Evolutionary conservation across 2,888 invertebrate species (phyloP).

Genomic region (Andrena bicolor): DNA sequence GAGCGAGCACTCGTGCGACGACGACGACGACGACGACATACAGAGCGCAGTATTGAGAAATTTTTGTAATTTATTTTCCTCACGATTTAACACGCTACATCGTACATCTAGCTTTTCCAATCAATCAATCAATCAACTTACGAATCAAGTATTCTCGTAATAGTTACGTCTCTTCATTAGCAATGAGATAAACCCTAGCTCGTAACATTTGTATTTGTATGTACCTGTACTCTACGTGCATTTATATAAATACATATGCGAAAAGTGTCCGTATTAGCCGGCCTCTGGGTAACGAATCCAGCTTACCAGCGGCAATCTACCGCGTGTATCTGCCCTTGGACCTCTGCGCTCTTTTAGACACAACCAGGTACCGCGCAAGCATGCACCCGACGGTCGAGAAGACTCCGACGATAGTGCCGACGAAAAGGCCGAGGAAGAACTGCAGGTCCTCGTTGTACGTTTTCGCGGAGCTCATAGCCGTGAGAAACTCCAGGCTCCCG

Average conservation of each 20-base stretch:
- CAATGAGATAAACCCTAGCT: constrained; percentile 80
- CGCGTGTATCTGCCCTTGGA: constrained; percentile 71
- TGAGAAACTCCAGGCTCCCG: constrained; percentile 69
- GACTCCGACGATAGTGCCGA: constrained; percentile 73
- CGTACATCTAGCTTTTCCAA: constrained; percentile 68
- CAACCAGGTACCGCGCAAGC: constrained; percentile 48
- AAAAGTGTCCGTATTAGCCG: constrained; percentile 69
- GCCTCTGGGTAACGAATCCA: constrained; percentile 4
- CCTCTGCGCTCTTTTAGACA: constrained; percentile 46
- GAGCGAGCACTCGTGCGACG: constrained; percentile 77
- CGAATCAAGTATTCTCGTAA: constrained; percentile 67
- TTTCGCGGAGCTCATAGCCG: constrained; percentile 65
- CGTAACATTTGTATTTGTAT: constrained; percentile 83
- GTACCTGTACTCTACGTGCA: constrained; percentile 83
- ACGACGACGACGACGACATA: constrained; percentile 76
- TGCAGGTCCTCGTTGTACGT: constrained; percentile 78
- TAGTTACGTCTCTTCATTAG: constrained; percentile 78
- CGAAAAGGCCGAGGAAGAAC: constrained; percentile 76
- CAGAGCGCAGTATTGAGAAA: constrained; percentile 83
- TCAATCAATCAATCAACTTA: constrained; percentile 51
- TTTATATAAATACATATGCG: constrained; percentile 84
- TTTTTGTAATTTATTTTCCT: constrained; percentile 83
- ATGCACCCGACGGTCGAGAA: constrained; percentile 36
- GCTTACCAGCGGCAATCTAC: constrained; percentile 24
- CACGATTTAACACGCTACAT: constrained; percentile 75